Conservation (phyloP, 2,113 vertebrate species). For the Spermophilus dauricus region DNA sequence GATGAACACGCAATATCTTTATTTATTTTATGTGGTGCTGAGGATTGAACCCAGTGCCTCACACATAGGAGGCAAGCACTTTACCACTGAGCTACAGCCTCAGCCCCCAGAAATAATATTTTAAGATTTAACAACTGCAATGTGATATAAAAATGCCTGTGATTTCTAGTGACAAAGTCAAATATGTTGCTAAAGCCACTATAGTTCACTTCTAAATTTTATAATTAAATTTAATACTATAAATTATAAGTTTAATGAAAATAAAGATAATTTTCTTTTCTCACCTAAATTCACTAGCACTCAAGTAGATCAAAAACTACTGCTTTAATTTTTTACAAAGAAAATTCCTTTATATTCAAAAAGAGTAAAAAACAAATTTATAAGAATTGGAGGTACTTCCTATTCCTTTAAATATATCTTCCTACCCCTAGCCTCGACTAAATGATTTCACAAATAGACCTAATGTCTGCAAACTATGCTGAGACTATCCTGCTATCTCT, state of each 20-base stretch:
- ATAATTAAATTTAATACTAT: neutral
- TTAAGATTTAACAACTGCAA: neutral
- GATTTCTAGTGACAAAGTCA: slow-evolving; percentile 2
- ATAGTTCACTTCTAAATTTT: neutral
- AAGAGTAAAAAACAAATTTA: neutral
- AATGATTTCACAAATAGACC: neutral
- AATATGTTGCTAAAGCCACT: neutral
- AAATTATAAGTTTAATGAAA: neutral
- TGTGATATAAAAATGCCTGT: neutral
- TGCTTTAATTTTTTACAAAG: neutral
- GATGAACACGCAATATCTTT: no score
- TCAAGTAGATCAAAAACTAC: slow-evolving; percentile 26
- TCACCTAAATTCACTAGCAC: neutral
- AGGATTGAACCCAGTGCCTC: no score
- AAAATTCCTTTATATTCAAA: neutral
- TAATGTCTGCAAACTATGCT: neutral
- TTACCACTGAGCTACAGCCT: no score
- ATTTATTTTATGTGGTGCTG: no score
- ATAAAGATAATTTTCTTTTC: neutral
- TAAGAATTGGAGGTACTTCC: neutral
- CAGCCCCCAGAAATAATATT: no score
- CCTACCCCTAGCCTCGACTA: neutral
- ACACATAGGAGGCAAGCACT: no score
- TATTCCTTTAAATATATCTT: neutral
- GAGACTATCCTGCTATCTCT: neutral